These are phyloP conservation scores for Melanchra persicariae DNA, from an alignment of 2,888 invertebrate species.

Conservation along the genomic window DNA sequence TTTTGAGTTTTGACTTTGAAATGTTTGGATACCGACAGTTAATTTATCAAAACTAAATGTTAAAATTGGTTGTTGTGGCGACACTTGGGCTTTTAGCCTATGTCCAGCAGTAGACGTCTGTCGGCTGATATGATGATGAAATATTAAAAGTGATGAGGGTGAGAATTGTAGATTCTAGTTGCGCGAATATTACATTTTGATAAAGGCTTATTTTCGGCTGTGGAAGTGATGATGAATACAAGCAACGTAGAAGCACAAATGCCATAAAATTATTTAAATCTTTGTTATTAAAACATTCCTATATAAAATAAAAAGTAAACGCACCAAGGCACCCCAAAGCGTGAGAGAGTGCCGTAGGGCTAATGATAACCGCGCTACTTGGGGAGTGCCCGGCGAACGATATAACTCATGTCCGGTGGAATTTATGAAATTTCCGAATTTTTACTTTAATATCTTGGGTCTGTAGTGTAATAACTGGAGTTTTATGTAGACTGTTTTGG, in stretches of 20 bases:
- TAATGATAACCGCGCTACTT: constrained; percentile 45
- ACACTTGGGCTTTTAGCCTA: too few species aligned
- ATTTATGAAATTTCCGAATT: constrained; percentile 69
- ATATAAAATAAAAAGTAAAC: constrained; percentile 41
- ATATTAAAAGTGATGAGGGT: too few species aligned
- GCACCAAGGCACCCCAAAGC: constrained; percentile 49
- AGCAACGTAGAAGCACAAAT: constrained; percentile 3
- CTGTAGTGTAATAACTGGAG: constrained; percentile 39
- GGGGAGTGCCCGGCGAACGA: constrained; percentile 50
- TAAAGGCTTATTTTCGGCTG: neutral
- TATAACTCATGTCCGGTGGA: constrained; percentile 55
- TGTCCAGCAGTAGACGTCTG: too few species aligned
- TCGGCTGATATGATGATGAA: too few species aligned
- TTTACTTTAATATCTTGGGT: constrained; percentile 46
- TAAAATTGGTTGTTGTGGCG: too few species aligned
- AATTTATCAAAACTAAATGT: neutral
- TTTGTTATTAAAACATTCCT: constrained; percentile 54
- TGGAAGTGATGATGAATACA: neutral
- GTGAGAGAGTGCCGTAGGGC: constrained; percentile 67
- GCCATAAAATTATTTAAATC: neutral
- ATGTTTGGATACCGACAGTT: too few species aligned
- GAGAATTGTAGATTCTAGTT: neutral
- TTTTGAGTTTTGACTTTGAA: too few species aligned
- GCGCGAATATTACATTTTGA: neutral
- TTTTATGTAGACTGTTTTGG: constrained; percentile 40